Conservation (phyloP, 2,888 invertebrate genomes). For the Strigamia maritima region DNA sequence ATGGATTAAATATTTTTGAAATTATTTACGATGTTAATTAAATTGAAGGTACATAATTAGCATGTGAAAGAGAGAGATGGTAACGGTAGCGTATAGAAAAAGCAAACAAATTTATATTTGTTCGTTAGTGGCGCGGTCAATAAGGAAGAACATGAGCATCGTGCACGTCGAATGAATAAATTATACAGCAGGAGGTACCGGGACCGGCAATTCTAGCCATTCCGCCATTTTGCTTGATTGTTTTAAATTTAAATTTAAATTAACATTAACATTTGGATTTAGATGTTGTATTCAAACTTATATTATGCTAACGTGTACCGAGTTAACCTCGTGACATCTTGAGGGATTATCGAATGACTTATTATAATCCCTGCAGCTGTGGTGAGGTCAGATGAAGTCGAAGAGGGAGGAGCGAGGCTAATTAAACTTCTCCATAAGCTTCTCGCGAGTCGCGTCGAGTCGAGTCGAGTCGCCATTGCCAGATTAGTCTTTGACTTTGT, state of each 20-base stretch:
- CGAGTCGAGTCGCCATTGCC: background rate
- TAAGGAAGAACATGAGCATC: conserved; percentile 25
- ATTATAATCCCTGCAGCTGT: conserved; percentile 24
- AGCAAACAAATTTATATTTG: conserved; percentile 26
- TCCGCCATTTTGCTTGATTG: conserved; percentile 24
- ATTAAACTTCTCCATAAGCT: conserved; percentile 7
- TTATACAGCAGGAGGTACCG: conserved; percentile 5
- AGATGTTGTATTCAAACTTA: background rate
- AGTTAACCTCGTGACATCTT: conserved; percentile 2
- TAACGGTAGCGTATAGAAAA: conserved; percentile 16
- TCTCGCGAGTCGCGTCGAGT: background rate
- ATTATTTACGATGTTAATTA: conserved; percentile 6
- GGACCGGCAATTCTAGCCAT: background rate
- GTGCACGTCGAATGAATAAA: conserved; percentile 21
- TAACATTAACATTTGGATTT: background rate
- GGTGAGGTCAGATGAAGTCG: conserved; percentile 1
- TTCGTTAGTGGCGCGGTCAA: conserved; percentile 23
- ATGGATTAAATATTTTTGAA: background rate
- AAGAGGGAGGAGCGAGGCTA: background rate
- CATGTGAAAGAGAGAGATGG: background rate
- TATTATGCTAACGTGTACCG: background rate
- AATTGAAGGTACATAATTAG: conserved; percentile 24
- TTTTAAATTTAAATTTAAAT: background rate
- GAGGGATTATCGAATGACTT: conserved; percentile 8
- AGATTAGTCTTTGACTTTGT: background rate